Percentiles rank a stretch among this genome's conserved stretches.
These are phyloP conservation scores for Folsomia manolachei DNA, from an alignment of 2,888 invertebrate species.

Conservation along the genomic window DNA sequence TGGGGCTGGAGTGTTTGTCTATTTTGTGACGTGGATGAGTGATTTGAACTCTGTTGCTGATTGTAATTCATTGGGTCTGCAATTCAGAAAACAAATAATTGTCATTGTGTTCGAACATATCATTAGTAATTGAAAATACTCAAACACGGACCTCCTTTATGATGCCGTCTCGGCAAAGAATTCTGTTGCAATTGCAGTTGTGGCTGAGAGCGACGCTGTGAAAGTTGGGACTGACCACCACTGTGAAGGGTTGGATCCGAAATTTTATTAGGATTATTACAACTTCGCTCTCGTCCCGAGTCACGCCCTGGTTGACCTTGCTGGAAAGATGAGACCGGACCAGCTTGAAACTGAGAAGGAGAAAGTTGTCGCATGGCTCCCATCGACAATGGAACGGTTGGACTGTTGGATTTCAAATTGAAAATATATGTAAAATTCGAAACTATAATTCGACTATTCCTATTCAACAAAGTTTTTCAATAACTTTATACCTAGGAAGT, in stretches of 20 bases:
- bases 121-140: neutral
- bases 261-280: neutral
- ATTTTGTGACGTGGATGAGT: neutral
- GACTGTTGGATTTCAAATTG: too few species aligned
- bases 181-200: slow-evolving; percentile 45
- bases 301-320: slow-evolving; percentile 4
- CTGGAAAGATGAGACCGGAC: slow-evolving; percentile 19
- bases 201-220: slow-evolving; percentile 14
- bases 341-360: slow-evolving; percentile 45
- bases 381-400: slow-evolving; percentile 42
- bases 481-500: too few species aligned
- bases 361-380: slow-evolving; percentile 36
- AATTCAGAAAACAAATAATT: neutral
- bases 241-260: neutral
- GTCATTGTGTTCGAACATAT: too few species aligned
- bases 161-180: slow-evolving; percentile 47
- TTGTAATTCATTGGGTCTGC: slow-evolving; percentile 12
- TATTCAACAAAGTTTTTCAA: too few species aligned
- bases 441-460: too few species aligned
- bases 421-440: too few species aligned
- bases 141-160: too few species aligned
- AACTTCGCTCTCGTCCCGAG: neutral
- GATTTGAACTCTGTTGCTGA: neutral
- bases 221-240: slow-evolving; percentile 21
- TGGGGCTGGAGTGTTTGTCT: slow-evolving; percentile 15